Evolutionary conservation across 2,797 vertebrate genomes (phyloP).

Genomic region (Bovichtus diacanthus): DNA sequence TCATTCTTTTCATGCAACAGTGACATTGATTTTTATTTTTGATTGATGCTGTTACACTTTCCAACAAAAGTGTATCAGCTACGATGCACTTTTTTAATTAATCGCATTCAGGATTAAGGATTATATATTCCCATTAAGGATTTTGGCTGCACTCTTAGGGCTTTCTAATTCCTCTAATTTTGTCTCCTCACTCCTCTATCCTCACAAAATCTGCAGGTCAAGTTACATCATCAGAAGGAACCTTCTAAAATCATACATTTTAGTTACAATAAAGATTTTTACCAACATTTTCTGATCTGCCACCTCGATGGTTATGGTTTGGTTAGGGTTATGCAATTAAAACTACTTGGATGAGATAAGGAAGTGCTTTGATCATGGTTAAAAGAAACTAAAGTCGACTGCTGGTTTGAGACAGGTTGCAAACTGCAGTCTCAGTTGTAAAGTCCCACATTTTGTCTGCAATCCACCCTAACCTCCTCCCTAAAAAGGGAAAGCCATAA

Average conservation of each 20-base stretch:
- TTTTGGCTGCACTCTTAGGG: not conserved
- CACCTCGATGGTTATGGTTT: not conserved
- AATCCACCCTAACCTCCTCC: not conserved
- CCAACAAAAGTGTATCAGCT: conserved; percentile 1
- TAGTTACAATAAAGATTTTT: not conserved
- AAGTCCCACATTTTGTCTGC: not conserved
- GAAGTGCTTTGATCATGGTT: not conserved
- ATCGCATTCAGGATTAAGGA: not conserved
- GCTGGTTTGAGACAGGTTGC: not conserved
- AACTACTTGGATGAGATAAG: not conserved
- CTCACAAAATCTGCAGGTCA: not conserved
- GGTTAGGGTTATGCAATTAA: too few relatives aligned
- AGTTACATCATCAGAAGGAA: not conserved
- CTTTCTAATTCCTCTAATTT: not conserved
- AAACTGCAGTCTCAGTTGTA: not conserved
- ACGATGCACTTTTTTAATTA: not conserved
- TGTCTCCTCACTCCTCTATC: not conserved
- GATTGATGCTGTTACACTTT: not conserved
- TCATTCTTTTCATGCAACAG: conserved; percentile 19
- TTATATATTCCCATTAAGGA: not conserved
- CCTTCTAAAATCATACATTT: not conserved
- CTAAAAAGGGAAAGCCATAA: not conserved
- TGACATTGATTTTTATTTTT: conserved; percentile 14
- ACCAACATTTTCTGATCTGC: not conserved
- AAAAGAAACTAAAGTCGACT: not conserved